Base-by-base conservation (phyloP, 2,797 vertebrate genomes). In the Acestrorhynchus altus region DNA sequence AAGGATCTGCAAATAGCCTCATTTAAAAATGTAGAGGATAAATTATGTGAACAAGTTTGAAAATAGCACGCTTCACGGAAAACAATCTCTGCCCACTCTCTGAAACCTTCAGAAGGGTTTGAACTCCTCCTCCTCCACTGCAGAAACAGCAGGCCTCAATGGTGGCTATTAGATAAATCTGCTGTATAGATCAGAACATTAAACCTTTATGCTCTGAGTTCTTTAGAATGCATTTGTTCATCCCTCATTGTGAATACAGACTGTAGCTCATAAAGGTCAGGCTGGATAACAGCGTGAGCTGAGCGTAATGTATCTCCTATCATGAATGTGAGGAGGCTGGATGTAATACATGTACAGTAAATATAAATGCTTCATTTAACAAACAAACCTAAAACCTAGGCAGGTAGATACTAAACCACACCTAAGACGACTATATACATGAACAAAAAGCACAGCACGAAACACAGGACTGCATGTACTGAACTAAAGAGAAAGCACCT, bases 1-100 rank as follows among this genome's bases (percentile, higher is more conserved):
- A 28, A 24, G 28, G 28, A 15, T 69, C 10, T 24, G 11, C 39
- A n/a, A 40, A 42, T 18, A 20, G 39, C 20, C 42, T 44, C 22
- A n/a, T 56, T 71, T 77, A 35, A 56, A 70, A 51, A 47, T 26
- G 7, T 10, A 24, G 40, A 59, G 51, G 28, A 39, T 35, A 15
- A n/a, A 24, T 16, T 28, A 40, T 20, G 24, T 12, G 42, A 77
- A 76, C 28, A 28, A 61, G 20, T 24, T 28, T 54, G 46, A 69
- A 46, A 60, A 4, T 22, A 56, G 18, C 20, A 18, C 13, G 26
- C 13, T 24, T 60, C 52, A 42, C 13, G 49, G 47, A 7, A 3
- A 66, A 31, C 15, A 64, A 59, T 24, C 8, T n/a, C 54, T 54
- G 20, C 28, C 44, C 13, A 22, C 26, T 44, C 7, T 35, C 57